These are phyloP conservation scores for Chanos chanos DNA, from an alignment of 2,797 vertebrate genomes.

Conservation along the genomic window DNA sequence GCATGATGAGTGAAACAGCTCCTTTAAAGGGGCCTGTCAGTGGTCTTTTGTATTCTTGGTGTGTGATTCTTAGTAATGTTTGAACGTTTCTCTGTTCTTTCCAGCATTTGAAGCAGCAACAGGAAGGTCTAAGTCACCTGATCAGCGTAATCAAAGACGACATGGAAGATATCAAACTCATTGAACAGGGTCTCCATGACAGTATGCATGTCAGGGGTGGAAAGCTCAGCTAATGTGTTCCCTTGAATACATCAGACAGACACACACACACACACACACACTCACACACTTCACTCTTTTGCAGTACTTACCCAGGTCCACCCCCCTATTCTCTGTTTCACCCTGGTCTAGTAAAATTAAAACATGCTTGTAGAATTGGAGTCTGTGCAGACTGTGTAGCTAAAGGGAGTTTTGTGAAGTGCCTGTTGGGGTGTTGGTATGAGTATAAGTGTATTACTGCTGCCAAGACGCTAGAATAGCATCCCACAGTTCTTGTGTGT, in stretches of 20 bases:
- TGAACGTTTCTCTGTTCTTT: background rate
- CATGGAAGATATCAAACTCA: slow-evolving; percentile 92
- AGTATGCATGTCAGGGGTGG: slow-evolving; percentile 83
- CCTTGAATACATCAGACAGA: background rate
- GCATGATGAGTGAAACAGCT: too few species aligned
- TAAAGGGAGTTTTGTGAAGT: too few species aligned
- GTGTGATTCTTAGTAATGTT: background rate
- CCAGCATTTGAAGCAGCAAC: slow-evolving; percentile 96
- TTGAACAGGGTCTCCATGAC: slow-evolving; percentile 91
- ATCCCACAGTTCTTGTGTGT: too few species aligned
- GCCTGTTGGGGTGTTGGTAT: too few species aligned
- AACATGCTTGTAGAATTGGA: too few species aligned
- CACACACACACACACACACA: background rate
- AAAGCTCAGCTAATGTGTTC: slow-evolving; percentile 78
- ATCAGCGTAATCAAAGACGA: slow-evolving; percentile 96
- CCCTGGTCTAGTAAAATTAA: too few species aligned
- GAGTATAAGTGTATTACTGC: too few species aligned
- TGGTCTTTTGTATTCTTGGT: background rate
- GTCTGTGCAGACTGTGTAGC: too few species aligned
- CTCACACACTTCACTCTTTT: background rate
- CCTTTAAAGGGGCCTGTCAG: background rate
- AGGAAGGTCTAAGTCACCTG: slow-evolving; percentile 93
- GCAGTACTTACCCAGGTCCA: too few species aligned
- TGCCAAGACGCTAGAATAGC: too few species aligned
- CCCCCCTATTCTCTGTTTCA: too few species aligned